Base-by-base conservation (phyloP, 2,113 vertebrate species). In the Podocnemis expansa region DNA sequence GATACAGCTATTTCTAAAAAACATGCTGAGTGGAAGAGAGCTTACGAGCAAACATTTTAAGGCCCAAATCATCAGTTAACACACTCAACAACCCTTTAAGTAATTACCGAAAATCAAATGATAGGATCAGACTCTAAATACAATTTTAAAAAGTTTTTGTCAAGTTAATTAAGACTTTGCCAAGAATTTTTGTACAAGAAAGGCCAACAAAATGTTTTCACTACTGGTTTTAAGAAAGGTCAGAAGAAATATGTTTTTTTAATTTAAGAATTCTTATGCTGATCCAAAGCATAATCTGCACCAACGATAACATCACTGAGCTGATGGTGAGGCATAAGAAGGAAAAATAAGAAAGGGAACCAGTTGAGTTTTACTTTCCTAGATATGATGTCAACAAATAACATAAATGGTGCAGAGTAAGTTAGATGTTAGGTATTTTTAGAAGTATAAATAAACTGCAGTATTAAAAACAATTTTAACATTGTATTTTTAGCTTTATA, bases 171-270 rank as follows among this genome's bases (percentile, higher is more conserved):
- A 43, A 24, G 13, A 3, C 45, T 94, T 94, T 92, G 92, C 86
- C 92, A 93, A 91, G 91, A 95, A 96, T 75, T 85, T 41, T 38
- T 92, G 81, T 41, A 93, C 41, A 60, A 89, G 0, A 4, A 22
- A 85, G 56, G 19, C 70, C 84, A 85, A 85, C 84, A 89, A 92
- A 52, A 83, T 0, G 75, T 87, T 94, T 76, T 94, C 47, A 81
- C 79, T 88, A 45, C n/a, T 82, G 82, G 79, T 94, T 94, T 96
- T 91, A 85, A 79, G 84, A 94, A 93, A 88, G 52, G 17, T 91
- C 83, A 95, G 56, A 55, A 78, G 94, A 94, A 96, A 97, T 96
- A 92, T 90, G 94, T 92, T 25, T 96, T 96, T 95, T 52, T 8
- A 2, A 43, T 95, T 93, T 92, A 95, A 96, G 95, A 80, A 89